These are phyloP conservation scores for Nothobranchius furzeri DNA, from an alignment of 2,113 vertebrate genomes.

Conservation along the genomic window DNA sequence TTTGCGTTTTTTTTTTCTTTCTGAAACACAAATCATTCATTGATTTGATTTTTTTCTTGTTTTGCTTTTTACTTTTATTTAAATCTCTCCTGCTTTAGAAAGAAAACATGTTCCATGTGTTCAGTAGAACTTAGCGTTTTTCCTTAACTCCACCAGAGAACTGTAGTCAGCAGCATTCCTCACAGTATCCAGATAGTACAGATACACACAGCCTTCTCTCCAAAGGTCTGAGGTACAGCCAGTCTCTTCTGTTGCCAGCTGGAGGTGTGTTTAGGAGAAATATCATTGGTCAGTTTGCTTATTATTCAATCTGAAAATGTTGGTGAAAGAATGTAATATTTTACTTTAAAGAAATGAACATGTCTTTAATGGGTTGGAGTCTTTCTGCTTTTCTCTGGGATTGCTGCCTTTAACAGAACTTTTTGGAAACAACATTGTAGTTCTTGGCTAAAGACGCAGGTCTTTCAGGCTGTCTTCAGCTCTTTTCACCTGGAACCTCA, in stretches of 20 bases:
- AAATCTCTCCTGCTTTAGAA: background rate
- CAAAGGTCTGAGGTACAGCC: slow-evolving; percentile 4
- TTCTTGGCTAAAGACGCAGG: slow-evolving; percentile 28
- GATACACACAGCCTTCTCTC: slow-evolving; percentile 11
- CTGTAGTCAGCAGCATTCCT: slow-evolving; percentile 31
- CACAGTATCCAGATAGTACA: slow-evolving; percentile 15
- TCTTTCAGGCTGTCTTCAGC: slow-evolving; percentile 13
- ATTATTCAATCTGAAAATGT: no score
- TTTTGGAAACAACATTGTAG: slow-evolving; percentile 20
- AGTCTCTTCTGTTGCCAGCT: background rate
- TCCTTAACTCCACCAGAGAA: slow-evolving; percentile 41
- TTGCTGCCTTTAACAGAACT: slow-evolving; percentile 18
- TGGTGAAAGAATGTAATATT: no score
- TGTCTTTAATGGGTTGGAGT: no score
- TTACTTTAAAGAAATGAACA: no score
- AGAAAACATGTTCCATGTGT: slow-evolving; percentile 17
- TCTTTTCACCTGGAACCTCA: slow-evolving; percentile 1
- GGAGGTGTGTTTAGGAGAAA: no score
- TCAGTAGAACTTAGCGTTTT: slow-evolving; percentile 13
- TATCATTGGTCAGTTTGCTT: no score
- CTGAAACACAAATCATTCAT: background rate
- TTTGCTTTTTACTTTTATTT: slow-evolving; percentile 13
- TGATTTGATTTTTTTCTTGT: background rate
- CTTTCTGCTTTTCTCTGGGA: background rate
- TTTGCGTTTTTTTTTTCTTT: no score